phyloP scores from a whole-genome alignment of 2,113 vertebrate genomes.

The Chlorodrepanis virens region DNA sequence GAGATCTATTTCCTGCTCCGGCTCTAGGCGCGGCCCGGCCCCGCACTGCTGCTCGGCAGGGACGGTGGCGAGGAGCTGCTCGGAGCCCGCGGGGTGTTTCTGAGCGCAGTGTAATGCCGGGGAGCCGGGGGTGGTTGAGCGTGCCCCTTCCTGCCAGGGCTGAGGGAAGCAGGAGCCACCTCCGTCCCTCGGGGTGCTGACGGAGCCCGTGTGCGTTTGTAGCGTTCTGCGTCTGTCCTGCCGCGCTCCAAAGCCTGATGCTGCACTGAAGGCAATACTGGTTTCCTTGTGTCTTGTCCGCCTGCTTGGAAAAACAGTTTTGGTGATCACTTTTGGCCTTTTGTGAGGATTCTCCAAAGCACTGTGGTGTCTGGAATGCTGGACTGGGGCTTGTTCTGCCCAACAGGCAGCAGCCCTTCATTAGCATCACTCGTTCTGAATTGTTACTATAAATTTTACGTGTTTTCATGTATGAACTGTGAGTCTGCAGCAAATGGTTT shows the following conservation, averaged over 20 bases:
- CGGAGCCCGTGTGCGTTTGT: not conserved
- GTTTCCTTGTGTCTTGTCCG: not conserved
- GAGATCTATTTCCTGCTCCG: conserved; percentile 90
- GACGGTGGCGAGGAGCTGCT: not conserved
- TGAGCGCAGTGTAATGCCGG: conserved; percentile 48
- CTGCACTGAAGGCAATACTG: conserved; percentile 21
- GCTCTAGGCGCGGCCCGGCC: not conserved
- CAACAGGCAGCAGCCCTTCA: not conserved
- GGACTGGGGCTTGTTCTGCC: not conserved
- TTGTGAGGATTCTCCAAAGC: not conserved
- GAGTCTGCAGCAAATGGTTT: not conserved
- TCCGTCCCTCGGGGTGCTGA: conserved; percentile 15
- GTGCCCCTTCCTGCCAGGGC: conserved; percentile 14
- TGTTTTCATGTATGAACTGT: not conserved
- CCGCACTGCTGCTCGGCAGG: conserved; percentile 3
- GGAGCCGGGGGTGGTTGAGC: conserved; percentile 49
- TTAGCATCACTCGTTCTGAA: not conserved
- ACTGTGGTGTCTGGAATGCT: not conserved
- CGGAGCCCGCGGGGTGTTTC: not conserved
- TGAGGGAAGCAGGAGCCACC: not conserved
- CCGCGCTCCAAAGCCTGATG: conserved; percentile 46
- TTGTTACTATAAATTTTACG: not conserved
- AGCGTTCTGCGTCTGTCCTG: conserved; percentile 66
- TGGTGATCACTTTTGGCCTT: not conserved
- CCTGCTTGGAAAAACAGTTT: not conserved